Evolutionary conservation across 2,888 invertebrate species (phyloP), one percentile per base, ranked within the genome.

Genomic region (Geophilus truncorum): DNA sequence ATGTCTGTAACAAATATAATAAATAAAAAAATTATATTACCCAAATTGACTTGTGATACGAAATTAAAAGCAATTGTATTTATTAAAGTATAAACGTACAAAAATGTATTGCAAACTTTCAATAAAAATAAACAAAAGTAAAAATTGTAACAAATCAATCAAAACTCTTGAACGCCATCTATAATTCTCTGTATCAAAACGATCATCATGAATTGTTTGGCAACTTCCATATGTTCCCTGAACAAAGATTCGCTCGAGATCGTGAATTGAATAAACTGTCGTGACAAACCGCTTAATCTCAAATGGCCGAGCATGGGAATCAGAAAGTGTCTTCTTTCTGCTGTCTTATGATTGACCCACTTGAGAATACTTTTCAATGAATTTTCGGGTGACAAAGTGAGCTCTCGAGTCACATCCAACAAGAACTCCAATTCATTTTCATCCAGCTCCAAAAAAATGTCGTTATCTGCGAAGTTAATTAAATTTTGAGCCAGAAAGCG

Each of bases 261-360:
- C 15, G 28, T 62, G 15, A 62, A 62, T 25, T 62, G 62, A 62
- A 62, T 62, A 12, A 62, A 62, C 62, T 62, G 62, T 6, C 21
- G 57, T 57, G 21, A 45, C 18, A 45, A 7, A 12, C n/a, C 15
- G 45, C 62, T 62, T 23, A 62, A 21, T 10, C 12, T 25, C 9
- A 25, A 15, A 62, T 62, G 62, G 9, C 25, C 28, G 15, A 25
- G 7, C 62, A 62, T 62, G 18, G 1, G 23, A 23, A 57, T 21
- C 1, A 57, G 21, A 21, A 62, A 77, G 18, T 77, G 32, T 4
- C 36, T 77, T 77, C 36, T 28, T 21, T 36, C 32, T 30, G 25
- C 76, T n/a, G 21, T n/a, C 21, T 77, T 36, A 21, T 77, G 77
- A 32, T 77, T 77, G 28, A 77, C 77, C 32, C 77, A 77, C 32